These are phyloP conservation scores for Psammodynastes pulverulentus DNA, from an alignment of 2,113 vertebrate species.

Conservation along the genomic window DNA sequence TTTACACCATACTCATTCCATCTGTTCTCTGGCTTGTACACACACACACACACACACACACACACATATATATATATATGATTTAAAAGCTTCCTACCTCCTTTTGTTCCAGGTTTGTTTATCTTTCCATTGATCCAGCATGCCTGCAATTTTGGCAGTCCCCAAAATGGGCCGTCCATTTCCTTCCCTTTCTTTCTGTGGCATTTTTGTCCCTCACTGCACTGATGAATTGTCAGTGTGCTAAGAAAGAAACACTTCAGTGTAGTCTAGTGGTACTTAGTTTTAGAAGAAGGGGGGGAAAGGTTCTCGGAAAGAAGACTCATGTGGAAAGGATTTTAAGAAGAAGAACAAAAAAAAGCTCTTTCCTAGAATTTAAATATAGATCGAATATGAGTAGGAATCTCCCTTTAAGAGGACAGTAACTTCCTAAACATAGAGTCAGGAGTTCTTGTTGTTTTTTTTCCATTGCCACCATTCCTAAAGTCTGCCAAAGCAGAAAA, in stretches of 20 bases:
- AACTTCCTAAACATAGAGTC: background rate
- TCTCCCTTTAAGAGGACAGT: background rate
- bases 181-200: background rate
- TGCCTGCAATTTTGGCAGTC: slow-evolving; percentile 21
- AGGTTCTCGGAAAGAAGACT: background rate
- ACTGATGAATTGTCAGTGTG: slow-evolving; percentile 37
- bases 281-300: background rate
- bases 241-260: background rate
- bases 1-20: background rate
- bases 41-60: background rate
- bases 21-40: background rate
- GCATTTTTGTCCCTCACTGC: background rate
- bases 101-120: slow-evolving; percentile 66
- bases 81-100: slow-evolving; percentile 59
- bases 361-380: slow-evolving; percentile 50
- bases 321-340: slow-evolving; percentile 13
- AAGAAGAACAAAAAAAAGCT: slow-evolving; percentile 18
- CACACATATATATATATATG: no score
- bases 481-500: background rate
- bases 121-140: slow-evolving; percentile 74
- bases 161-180: background rate
- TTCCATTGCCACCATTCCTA: slow-evolving; percentile 16
- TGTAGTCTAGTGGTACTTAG: background rate
- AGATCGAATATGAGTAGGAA: slow-evolving; percentile 28
- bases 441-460: background rate